Base-by-base conservation (phyloP, 1,140 invertebrate species). In the Neodiprion virginianus region DNA sequence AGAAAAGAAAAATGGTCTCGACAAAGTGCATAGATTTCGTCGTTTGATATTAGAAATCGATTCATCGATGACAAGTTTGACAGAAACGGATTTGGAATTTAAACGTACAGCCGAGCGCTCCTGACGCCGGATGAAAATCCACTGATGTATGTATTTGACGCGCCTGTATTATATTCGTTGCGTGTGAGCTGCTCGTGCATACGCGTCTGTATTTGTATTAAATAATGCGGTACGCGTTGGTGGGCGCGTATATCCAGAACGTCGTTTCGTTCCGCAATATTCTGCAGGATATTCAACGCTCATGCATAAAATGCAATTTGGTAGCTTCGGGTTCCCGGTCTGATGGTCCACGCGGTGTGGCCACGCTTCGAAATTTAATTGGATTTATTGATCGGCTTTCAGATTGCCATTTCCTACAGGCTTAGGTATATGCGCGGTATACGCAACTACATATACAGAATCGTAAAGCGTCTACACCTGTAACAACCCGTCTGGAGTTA, bases 371-470 rank as follows among this genome's bases (percentile, higher is more conserved):
- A 17, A 61, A 61, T 61, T 61, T 61, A 61, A 61, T 61, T 61
- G 53, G 53, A 61, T 61, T 61, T 61, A 61, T 61, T 61, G 53
- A 61, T 61, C 53, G 53, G 53, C 53, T 61, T 61, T 61, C 53
- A 61, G 53, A 61, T 61, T 61, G 53, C 53, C 53, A 61, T 61
- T 61, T 61, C 53, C 53, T 61, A 61, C 53, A 12, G 53, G 11
- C n/a, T 40, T 40, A 21, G 17, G 17, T 21, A 21, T 21, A 40
- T 40, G 28, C 5, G 28, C 28, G 2, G 28, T 40, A 40, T 61
- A 61, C 11, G 8, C 8, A 61, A 1, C 4, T 8, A 17, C 8
- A 14, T 40, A 40, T 40, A 40, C 5, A 40, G 28, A 40, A 40
- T 40, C 28, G 28, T 40, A 40, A 40, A 2, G 28, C 5, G 28